Conservation (phyloP, 2,888 invertebrate genomes). For the Criorhina ranunculi region DNA sequence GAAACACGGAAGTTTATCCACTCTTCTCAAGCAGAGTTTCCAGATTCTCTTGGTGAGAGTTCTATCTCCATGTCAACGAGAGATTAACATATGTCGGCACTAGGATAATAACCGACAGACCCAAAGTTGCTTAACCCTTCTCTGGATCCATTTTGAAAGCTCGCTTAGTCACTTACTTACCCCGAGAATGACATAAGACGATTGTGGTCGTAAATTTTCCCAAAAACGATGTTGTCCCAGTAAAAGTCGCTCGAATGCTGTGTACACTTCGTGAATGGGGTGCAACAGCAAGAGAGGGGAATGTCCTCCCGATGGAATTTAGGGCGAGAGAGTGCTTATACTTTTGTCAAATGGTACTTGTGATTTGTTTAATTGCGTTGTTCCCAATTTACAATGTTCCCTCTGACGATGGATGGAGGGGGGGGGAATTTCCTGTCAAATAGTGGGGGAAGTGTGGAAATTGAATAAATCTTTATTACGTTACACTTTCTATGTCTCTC, state of each 20-base stretch:
- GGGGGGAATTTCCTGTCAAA: slow-evolving; percentile 43
- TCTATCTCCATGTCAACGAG: slow-evolving; percentile 49
- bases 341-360: slow-evolving; percentile 59
- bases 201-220: slow-evolving; percentile 66
- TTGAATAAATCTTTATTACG: slow-evolving; percentile 55
- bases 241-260: neutral
- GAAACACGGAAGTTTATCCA: slow-evolving; percentile 22
- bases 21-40: slow-evolving; percentile 17
- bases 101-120: slow-evolving; percentile 44
- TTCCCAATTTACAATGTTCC: slow-evolving; percentile 10
- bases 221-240: slow-evolving; percentile 31
- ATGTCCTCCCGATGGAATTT: neutral
- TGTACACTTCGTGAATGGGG: slow-evolving; percentile 16
- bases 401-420: slow-evolving; percentile 17
- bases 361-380: slow-evolving; percentile 70
- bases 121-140: slow-evolving; percentile 51
- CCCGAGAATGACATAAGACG: slow-evolving; percentile 50
- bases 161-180: slow-evolving; percentile 44
- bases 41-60: slow-evolving; percentile 5
- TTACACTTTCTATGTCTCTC: neutral
- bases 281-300: neutral
- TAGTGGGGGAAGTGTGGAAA: slow-evolving; percentile 55
- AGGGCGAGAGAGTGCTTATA: slow-evolving; percentile 16
- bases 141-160: slow-evolving; percentile 35
- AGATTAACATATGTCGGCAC: slow-evolving; percentile 65